Base-by-base conservation (phyloP, 1,140 invertebrate species). In the Cataglyphis hispanica region DNA sequence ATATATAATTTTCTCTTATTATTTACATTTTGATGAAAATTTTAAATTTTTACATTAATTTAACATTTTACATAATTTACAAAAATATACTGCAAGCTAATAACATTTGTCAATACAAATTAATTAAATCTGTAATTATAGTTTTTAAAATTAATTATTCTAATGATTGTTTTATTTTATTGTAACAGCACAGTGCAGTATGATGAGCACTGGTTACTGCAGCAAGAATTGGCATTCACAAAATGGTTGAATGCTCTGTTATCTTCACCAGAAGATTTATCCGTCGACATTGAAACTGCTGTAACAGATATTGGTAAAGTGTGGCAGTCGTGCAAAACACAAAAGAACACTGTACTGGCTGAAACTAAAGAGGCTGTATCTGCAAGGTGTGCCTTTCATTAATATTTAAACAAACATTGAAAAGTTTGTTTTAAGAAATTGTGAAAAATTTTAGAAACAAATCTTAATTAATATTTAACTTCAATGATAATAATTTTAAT, bases 231-330 rank as follows among this genome's bases (percentile, higher is more conserved):
- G 0, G 97, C 98, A 86, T 98, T 99, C 90, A 97, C 97, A 86
- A 97, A 97, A 86, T 99, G 98, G 98, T 93, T 99, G 0, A 99
- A 99, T 94, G 97, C 97, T 75, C 95, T 99, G 46, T 94, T 99
- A 1, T 98, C 98, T 3, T 98, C 98, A 8, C 97, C 97, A 1
- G 94, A 95, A 80, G 92, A 94, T 75, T 87, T 95, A 43, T 91
- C 87, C 19, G 95, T 96, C 0, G 97, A 97, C 88, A 93, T 97
- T 0, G 96, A 97, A 87, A 96, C 97, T 50, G 96, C 97, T 69
- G 89, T 95, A 1, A 95, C 97, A 19, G 97, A 98, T 91, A 96
- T 97, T n/a, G 97, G 96, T 0, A 97, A 97, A 93, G 93, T 97
- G 0, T 98, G 97, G 96, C 96, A 97, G 86, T 96, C 97, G 78